A percentile compares a stretch with the other conserved stretches of the same genome.
Evolutionary conservation across 2,888 invertebrate genomes (phyloP).

Genomic region (Chloroclystis v-ata): DNA sequence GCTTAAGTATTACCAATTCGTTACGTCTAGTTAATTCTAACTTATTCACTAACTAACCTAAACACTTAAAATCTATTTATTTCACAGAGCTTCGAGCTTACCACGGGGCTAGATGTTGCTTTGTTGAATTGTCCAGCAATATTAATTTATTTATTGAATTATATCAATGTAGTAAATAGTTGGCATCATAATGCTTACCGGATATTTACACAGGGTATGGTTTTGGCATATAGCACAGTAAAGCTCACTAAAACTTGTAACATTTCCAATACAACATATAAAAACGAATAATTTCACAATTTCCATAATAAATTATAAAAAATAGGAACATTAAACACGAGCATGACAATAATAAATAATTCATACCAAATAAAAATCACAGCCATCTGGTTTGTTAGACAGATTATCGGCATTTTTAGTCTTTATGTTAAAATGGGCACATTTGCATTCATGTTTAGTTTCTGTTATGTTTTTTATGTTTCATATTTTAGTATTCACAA

Average conservation of each 20-base stretch:
- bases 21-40: too few relatives aligned
- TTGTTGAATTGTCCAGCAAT: too few relatives aligned
- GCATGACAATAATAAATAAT: conserved; percentile 30
- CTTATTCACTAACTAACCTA: too few relatives aligned
- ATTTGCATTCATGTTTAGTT: conserved; percentile 32
- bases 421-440: conserved; percentile 48
- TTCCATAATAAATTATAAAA: conserved; percentile 57
- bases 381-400: conserved; percentile 42
- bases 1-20: too few relatives aligned
- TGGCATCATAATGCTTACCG: conserved; percentile 41
- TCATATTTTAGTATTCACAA: conserved; percentile 48
- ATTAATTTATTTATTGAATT: too few relatives aligned
- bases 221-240: conserved; percentile 59
- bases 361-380: conserved; percentile 24
- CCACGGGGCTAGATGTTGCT: too few relatives aligned
- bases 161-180: too few relatives aligned
- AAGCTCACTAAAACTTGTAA: conserved; percentile 31
- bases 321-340: conserved; percentile 39
- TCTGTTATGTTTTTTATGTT: conserved; percentile 68
- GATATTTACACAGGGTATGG: conserved; percentile 58
- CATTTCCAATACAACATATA: conserved; percentile 35
- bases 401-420: too few relatives aligned
- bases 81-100: too few relatives aligned
- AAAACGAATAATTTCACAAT: conserved; percentile 57
- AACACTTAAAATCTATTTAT: too few relatives aligned